These are phyloP conservation scores for Platycercus adscitus DNA, from an alignment of 2,113 vertebrate species.

Conservation along the genomic window DNA sequence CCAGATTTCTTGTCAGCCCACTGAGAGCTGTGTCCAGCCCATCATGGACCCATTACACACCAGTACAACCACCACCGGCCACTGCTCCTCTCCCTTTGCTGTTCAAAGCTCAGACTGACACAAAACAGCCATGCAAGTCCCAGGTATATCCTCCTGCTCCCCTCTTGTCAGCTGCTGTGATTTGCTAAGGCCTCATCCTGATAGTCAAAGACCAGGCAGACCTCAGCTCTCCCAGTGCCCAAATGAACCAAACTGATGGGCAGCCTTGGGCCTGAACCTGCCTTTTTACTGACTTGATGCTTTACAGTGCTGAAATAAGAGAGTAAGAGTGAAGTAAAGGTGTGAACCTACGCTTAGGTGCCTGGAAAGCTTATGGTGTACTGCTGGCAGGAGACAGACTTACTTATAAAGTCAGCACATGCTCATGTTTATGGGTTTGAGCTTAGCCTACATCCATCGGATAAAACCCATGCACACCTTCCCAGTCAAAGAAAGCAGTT, in stretches of 20 bases:
- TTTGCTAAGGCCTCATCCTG: neutral
- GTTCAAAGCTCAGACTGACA: neutral
- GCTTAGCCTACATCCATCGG: neutral
- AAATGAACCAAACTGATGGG: neutral
- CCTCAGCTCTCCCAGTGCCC: neutral
- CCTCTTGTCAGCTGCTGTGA: neutral
- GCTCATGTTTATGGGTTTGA: neutral
- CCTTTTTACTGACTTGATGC: neutral
- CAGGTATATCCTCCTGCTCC: neutral
- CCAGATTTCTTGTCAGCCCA: neutral
- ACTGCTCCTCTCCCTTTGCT: neutral
- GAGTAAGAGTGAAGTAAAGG: neutral
- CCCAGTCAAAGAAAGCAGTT: neutral
- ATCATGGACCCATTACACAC: fast-evolving
- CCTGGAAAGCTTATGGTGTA: neutral
- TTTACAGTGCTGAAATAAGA: neutral
- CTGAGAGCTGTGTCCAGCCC: neutral
- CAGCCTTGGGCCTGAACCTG: neutral
- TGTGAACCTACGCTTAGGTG: neutral
- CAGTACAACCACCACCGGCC: neutral
- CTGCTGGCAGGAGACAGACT: neutral
- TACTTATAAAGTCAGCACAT: neutral
- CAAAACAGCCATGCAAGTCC: neutral
- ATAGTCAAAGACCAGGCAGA: neutral
- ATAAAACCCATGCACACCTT: neutral